A percentile compares a stretch with the other conserved stretches of the same genome.
Evolutionary conservation across 2,113 vertebrate species (phyloP).

Genomic region (Sapajus apella): DNA sequence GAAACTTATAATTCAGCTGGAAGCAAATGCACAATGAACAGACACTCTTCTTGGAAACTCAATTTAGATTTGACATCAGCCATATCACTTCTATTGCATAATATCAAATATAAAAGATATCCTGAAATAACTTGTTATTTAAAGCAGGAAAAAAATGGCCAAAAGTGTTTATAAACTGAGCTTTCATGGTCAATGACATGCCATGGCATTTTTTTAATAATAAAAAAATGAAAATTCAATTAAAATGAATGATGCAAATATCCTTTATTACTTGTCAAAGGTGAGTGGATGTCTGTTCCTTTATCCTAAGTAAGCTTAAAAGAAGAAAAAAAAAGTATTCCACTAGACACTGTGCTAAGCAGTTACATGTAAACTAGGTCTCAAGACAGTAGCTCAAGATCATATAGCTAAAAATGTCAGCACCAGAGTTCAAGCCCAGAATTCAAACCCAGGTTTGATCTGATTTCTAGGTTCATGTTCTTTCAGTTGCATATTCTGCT

Average conservation of each 20-base stretch:
- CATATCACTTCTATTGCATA: neutral
- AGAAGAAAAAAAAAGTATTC: neutral
- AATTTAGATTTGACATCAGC: neutral
- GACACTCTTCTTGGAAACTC: neutral
- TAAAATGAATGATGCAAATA: slow-evolving; percentile 7
- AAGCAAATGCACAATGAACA: neutral
- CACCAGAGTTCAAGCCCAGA: neutral
- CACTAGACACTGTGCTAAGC: neutral
- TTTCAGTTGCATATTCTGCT: neutral
- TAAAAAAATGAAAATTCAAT: neutral
- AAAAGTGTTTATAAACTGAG: neutral
- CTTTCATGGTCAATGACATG: neutral
- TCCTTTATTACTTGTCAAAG: neutral
- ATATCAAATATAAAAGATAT: neutral
- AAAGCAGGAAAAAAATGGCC: neutral
- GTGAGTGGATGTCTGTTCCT: neutral
- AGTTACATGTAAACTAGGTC: neutral
- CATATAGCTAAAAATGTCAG: neutral
- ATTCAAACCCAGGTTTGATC: neutral
- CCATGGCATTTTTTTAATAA: neutral
- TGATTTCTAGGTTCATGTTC: neutral
- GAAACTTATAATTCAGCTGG: neutral
- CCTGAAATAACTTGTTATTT: slow-evolving; percentile 9
- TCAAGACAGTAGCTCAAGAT: neutral
- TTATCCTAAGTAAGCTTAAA: neutral